Base-by-base conservation (phyloP, 2,113 vertebrate species). In the Protomyctophum bolini region DNA sequence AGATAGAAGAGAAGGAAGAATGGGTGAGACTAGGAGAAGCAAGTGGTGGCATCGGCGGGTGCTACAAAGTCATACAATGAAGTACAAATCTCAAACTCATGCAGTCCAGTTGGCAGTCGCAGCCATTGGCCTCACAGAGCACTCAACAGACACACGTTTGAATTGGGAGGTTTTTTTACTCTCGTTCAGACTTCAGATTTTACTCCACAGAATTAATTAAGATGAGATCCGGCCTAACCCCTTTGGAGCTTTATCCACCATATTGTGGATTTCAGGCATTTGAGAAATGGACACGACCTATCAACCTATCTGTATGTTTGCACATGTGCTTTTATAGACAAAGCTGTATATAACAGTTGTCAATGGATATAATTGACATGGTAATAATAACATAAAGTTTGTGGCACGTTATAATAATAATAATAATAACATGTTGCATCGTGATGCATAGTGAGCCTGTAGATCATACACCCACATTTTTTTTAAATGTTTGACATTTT, bases 111-210 rank as follows among this genome's bases (percentile, higher is more conserved):
- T 74, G 75, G 78, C 84, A 86, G 21, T 80, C 62, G 74, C 72
- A 63, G 82, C 79, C 86, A 58, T n/a, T n/a, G n/a, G 51, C 33
- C 51, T 73, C 75, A 67, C 62, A 8, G 68, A 68, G 82, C 57
- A 72, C 75, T 73, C 83, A 81, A 77, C 74, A 86, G 72, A 69
- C 83, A 66, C 66, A 15, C 57, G 29, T 77, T 81, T 69, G 81
- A 29, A 64, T 64, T 65, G 80, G 88, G 72, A 81, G 80, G 77
- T 60, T 75, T 89, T 41, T 41, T 79, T 75, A 79, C 75, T 92
- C 87, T 86, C 86, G 73, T 89, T 92, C 85, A 83, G 78, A 80
- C 77, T 90, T 93, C 89, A 88, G 86, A 93, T 93, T 91, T 91
- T 79, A 89, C 88, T 91, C 76, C 86, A 84, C 86, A 71, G 81